Base-by-base conservation (phyloP, 2,888 invertebrate genomes). In the Neocrepidodera transversa region DNA sequence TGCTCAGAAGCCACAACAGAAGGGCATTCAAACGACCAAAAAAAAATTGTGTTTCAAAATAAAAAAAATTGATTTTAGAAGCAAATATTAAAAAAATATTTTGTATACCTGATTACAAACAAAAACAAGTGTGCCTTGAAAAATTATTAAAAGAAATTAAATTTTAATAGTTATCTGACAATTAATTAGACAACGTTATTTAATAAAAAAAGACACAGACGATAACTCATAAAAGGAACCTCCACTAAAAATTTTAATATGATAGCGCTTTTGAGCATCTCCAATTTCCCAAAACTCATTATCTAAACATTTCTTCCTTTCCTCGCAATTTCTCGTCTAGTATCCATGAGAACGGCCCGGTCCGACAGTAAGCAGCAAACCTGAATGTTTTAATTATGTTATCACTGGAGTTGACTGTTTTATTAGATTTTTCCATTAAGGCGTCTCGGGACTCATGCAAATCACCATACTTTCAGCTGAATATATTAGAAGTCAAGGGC, bases 381-480 rank as follows among this genome's bases (percentile, higher is more conserved):
- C 45, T 54, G 38, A 59, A 60, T 54, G 58, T 58, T 58, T 50
- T 62, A 62, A 62, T 62, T 62, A 53, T 58, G 45, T 62, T 47
- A 54, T 54, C 53, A 35, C 54, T 50, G 36, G 16, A 51, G 53
- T 23, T 55, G 50, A 49, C 53, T 53, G 58, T 58, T 58, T 57
- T 58, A 63, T 63, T 57, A 60, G 58, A 57, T 63, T 60, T 63
- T 63, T 63, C 63, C 57, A 63, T 63, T 58, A 60, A 18, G 20
- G 43, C 16, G 18, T 38, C 58, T 40, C 55, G 58, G 51, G 28
- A 55, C 56, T 55, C 47, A 59, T 62, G 62, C 62, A 57, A 62
- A 56, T 62, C 59, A 42, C 42, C 54, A 47, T 56, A 62, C 59
- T 62, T 59, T 32, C 38, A 58, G 49, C 49, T 36, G 59, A 62